phyloP scores from a whole-genome alignment of 2,113 vertebrate genomes.

The Tyto alba region DNA sequence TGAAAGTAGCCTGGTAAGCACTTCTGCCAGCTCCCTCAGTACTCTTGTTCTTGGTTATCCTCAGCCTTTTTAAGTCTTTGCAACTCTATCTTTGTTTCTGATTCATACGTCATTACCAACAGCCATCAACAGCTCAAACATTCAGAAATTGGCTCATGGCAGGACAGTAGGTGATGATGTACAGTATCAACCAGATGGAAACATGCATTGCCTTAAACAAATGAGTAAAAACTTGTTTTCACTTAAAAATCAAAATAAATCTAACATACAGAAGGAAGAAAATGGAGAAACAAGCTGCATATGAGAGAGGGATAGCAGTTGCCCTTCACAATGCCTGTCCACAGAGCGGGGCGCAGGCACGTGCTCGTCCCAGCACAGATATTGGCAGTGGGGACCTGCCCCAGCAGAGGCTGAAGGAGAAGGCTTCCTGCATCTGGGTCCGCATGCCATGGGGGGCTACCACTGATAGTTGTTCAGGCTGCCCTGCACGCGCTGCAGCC shows the following conservation, averaged over 20 bases:
- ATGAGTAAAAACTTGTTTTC: neutral
- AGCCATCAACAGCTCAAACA: neutral
- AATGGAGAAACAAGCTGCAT: neutral
- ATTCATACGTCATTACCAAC: neutral
- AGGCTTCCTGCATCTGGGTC: neutral
- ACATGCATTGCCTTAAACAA: neutral
- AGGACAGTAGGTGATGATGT: neutral
- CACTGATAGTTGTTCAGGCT: neutral
- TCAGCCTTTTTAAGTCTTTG: neutral
- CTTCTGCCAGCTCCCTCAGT: neutral
- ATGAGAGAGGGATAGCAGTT: neutral
- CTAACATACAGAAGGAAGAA: neutral
- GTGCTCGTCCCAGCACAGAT: accelerated
- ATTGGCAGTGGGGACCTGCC: neutral
- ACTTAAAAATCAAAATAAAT: neutral
- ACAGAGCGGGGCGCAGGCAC: neutral
- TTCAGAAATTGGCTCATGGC: neutral
- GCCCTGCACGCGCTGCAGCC: neutral
- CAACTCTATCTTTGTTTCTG: neutral
- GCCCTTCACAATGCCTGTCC: neutral
- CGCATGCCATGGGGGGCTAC: neutral
- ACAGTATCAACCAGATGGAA: neutral
- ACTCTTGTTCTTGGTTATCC: neutral
- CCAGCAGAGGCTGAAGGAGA: neutral
- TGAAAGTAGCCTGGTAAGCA: neutral